Evolutionary conservation across 2,113 vertebrate species (phyloP).

Genomic region (Campylomormyrus tamandua): DNA sequence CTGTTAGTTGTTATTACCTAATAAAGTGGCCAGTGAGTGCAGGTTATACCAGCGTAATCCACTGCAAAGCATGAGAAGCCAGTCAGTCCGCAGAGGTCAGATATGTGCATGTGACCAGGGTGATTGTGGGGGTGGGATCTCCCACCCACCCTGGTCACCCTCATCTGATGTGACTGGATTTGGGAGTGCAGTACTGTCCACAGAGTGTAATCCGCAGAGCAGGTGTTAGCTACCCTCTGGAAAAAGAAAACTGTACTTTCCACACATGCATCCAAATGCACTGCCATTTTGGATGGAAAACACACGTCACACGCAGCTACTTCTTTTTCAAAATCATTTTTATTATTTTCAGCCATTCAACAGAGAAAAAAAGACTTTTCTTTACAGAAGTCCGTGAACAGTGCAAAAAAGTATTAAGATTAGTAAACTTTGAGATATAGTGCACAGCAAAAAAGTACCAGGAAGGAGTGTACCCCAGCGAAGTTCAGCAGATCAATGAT

Average conservation of each 20-base stretch:
- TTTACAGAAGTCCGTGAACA: conserved; percentile 57
- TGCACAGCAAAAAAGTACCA: conserved; percentile 26
- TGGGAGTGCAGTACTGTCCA: background rate
- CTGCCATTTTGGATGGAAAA: background rate
- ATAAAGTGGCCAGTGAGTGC: background rate
- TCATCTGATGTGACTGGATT: background rate
- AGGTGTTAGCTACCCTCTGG: background rate
- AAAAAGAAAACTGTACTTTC: background rate
- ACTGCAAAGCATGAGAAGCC: background rate
- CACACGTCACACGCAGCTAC: background rate
- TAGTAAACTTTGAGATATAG: conserved; percentile 36
- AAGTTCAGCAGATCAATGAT: conserved; percentile 41
- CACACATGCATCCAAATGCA: background rate
- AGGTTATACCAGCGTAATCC: background rate
- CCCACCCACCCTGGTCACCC: background rate
- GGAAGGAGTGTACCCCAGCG: background rate
- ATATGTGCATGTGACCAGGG: background rate
- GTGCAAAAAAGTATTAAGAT: conserved; percentile 53
- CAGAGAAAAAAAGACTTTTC: conserved; percentile 36
- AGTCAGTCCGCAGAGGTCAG: background rate
- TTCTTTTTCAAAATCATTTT: conserved; percentile 39
- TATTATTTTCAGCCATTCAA: conserved; percentile 55
- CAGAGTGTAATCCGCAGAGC: background rate
- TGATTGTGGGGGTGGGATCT: background rate
- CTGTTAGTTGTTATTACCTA: background rate